Percentiles rank a stretch among this genome's conserved stretches.
phyloP scores from a whole-genome alignment of 2,888 invertebrate genomes.

The Chrysodeixis includens region DNA sequence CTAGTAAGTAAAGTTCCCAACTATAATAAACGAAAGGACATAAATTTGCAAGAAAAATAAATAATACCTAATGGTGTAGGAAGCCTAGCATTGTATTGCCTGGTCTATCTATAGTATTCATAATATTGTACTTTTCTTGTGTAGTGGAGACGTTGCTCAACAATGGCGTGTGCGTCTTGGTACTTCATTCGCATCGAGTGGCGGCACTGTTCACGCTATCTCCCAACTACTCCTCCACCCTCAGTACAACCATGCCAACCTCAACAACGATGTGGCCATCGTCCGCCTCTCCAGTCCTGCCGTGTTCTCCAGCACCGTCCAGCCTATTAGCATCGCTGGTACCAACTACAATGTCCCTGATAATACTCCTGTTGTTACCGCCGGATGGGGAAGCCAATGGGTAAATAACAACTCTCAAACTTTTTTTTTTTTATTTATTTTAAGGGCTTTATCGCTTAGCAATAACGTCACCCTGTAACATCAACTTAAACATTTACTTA shows the following conservation, averaged over 20 bases:
- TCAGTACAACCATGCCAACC: constrained; percentile 45
- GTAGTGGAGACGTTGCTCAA: constrained; percentile 61
- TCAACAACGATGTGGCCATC: constrained; percentile 68
- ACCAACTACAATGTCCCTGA: constrained; percentile 57
- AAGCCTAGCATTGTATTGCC: too few relatives aligned
- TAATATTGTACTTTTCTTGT: too few relatives aligned
- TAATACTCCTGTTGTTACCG: constrained; percentile 48
- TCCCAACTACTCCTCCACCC: constrained; percentile 57
- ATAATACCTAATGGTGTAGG: too few relatives aligned
- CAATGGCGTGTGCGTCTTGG: constrained; percentile 70
- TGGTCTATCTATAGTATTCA: too few relatives aligned
- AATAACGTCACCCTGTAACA: too few relatives aligned
- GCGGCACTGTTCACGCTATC: constrained; percentile 58
- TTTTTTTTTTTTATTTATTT: too few relatives aligned
- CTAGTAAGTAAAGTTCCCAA: constrained; percentile 61
- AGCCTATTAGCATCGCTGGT: constrained; percentile 62
- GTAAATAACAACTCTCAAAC: constrained; percentile 66
- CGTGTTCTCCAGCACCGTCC: constrained; percentile 41
- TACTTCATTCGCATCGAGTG: constrained; percentile 53
- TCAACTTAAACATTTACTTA: too few relatives aligned
- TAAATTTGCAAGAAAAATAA: too few relatives aligned
- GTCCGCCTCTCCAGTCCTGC: constrained; percentile 62
- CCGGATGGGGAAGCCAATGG: constrained; percentile 70
- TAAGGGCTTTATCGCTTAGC: too few relatives aligned
- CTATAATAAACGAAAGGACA: too few relatives aligned